A percentile compares a stretch with the other conserved stretches of the same genome.
phyloP scores from a whole-genome alignment of 2,888 invertebrate species.

The Pseudococcus longispinus region DNA sequence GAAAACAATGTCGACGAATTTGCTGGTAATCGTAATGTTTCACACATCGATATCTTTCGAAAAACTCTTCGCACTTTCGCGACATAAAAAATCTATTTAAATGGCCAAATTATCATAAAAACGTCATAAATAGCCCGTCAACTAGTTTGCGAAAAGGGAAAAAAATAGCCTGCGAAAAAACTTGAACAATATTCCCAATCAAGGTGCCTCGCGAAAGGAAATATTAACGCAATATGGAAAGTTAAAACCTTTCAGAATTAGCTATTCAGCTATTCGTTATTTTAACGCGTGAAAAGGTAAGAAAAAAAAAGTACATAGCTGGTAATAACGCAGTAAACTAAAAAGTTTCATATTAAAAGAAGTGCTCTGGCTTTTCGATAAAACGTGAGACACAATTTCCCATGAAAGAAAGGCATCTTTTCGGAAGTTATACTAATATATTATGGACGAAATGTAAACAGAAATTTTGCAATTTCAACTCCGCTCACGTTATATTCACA shows the following conservation, averaged over 20 bases:
- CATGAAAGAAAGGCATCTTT: constrained; percentile 47
- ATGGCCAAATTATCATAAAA: constrained; percentile 8
- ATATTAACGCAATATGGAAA: constrained; percentile 29
- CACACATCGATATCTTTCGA: not conserved
- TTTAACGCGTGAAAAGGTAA: constrained; percentile 38
- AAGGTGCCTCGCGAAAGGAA: not conserved
- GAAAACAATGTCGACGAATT: too few species aligned
- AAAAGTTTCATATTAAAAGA: constrained; percentile 56
- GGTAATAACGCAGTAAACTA: constrained; percentile 33
- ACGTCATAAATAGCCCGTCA: not conserved
- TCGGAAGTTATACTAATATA: constrained; percentile 57
- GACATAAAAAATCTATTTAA: not conserved
- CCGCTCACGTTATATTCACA: constrained; percentile 57
- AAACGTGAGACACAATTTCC: constrained; percentile 53
- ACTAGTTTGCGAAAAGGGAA: not conserved
- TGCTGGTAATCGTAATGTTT: too few species aligned
- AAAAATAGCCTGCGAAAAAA: not conserved
- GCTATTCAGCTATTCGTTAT: constrained; percentile 39
- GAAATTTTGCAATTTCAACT: constrained; percentile 57
- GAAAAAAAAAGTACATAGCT: constrained; percentile 40
- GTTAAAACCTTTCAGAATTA: constrained; percentile 40
- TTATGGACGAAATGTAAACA: constrained; percentile 57
- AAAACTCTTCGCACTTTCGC: not conserved
- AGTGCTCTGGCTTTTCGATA: constrained; percentile 55
- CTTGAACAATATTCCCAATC: constrained; percentile 22